These are phyloP conservation scores for Chrysopa pallens DNA, from an alignment of 1,140 invertebrate species.

Conservation along the genomic window DNA sequence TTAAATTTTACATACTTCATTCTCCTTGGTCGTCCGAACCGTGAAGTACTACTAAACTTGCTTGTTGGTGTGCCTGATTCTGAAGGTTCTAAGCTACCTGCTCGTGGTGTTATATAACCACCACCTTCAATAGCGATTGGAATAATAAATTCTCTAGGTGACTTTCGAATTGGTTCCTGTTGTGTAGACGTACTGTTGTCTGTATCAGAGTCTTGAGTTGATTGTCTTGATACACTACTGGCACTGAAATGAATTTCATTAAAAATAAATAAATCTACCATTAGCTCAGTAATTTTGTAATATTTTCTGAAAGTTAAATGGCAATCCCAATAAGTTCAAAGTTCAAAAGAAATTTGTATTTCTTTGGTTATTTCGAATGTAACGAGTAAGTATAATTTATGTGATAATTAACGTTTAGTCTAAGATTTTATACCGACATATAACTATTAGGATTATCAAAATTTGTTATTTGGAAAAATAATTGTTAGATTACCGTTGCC, in stretches of 20 bases:
- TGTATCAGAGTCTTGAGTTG: conserved; percentile 47
- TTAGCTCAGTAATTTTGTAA: too few relatives aligned
- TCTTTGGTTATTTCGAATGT: too few relatives aligned
- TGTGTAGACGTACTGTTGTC: conserved; percentile 28
- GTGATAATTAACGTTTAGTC: too few relatives aligned
- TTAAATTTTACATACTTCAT: conserved; percentile 24
- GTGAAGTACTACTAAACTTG: conserved; percentile 16
- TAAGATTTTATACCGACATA: too few relatives aligned
- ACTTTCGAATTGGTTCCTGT: conserved; percentile 65
- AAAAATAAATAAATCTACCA: too few relatives aligned
- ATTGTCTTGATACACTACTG: conserved; percentile 38
- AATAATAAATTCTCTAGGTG: conserved; percentile 76
- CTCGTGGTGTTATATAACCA: conserved; percentile 62
- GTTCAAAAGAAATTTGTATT: too few relatives aligned
- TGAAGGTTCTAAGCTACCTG: conserved; percentile 52
- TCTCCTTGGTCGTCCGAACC: conserved; percentile 25
- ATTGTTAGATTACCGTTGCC: conserved; percentile 13
- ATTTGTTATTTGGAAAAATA: too few relatives aligned
- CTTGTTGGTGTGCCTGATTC: conserved; percentile 34
- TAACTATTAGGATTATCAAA: too few relatives aligned
- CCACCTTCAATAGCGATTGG: conserved; percentile 79
- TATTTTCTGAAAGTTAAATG: too few relatives aligned
- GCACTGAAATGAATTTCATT: conserved; percentile 4
- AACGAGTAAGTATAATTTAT: too few relatives aligned
- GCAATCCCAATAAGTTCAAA: too few relatives aligned